Base-by-base conservation (phyloP, 2,797 vertebrate genomes). In the Denticeps clupeoides region DNA sequence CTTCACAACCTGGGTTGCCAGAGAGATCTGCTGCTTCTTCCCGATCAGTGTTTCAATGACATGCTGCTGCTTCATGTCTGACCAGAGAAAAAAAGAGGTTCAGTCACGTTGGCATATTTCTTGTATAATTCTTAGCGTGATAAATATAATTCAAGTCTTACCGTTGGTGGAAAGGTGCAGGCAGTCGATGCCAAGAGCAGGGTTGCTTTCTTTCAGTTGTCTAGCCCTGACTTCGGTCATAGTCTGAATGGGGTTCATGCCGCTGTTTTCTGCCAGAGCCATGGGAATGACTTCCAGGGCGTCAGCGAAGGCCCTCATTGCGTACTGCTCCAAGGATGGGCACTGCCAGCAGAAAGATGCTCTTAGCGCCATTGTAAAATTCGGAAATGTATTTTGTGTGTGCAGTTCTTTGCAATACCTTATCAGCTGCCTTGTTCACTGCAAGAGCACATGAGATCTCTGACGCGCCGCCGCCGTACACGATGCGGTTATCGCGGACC, bases 61-160 rank as follows among this genome's bases (percentile, higher is more conserved):
- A 54, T 98, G 89, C 22, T 98, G 95, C 59, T 89, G 81, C 63
- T 90, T 97, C 95, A 99, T 99, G 74, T 99, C 95, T 97, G 78
- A 3, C 25, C 2, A 62, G 57, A 5, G 26, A 45, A 8, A 18
- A 53, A 15, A 47, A 45, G 42, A 41, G n/a, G n/a, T n/a, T n/a
- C n/a, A n/a, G n/a, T n/a, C n/a, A n/a, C n/a, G n/a, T n/a, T n/a
- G n/a, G n/a, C n/a, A n/a, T n/a, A n/a, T n/a, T n/a, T n/a, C n/a
- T n/a, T n/a, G n/a, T n/a, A n/a, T n/a, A n/a, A n/a, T n/a, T n/a
- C n/a, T n/a, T n/a, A n/a, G n/a, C n/a, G n/a, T n/a, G n/a, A 3
- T 32, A 5, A 24, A 11, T 22, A 4, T 2, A 2, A 13, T 12
- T 6, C 18, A 32, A 19, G 21, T 21, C 86, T 75, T 78, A 97